Percentiles rank a stretch among this genome's conserved stretches.
Evolutionary conservation across 2,113 vertebrate species (phyloP).

Genomic region (Menura novaehollandiae): DNA sequence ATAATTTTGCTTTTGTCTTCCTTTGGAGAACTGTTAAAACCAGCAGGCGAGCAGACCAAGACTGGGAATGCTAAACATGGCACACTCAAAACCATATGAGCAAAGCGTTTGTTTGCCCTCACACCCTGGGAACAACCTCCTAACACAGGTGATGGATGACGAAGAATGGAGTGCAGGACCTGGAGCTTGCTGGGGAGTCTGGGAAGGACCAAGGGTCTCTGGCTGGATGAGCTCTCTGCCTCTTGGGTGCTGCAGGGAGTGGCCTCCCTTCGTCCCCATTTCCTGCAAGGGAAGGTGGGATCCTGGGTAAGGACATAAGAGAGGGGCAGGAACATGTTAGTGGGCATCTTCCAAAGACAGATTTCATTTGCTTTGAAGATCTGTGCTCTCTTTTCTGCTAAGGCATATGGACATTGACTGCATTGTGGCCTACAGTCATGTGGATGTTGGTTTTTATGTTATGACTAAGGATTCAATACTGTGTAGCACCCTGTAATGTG

Average conservation of each 20-base stretch:
- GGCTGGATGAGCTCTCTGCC: background rate
- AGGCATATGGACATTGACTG: background rate
- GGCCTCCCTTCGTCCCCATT: background rate
- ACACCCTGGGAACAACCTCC: background rate
- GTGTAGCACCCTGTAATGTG: background rate
- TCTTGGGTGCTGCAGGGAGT: background rate
- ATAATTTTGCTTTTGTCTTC: background rate
- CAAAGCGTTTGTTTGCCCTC: background rate
- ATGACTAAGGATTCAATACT: background rate
- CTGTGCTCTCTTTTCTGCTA: background rate
- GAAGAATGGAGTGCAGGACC: background rate
- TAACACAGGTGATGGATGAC: background rate
- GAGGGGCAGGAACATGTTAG: background rate
- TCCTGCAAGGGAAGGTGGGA: background rate
- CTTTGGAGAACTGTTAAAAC: background rate
- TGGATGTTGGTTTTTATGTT: background rate
- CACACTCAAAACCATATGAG: background rate
- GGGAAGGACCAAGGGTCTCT: background rate
- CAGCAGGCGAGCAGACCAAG: background rate
- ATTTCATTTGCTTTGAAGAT: background rate
- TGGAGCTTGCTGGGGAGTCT: background rate
- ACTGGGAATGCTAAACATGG: background rate
- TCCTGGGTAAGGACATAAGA: background rate
- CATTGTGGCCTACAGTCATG: background rate
- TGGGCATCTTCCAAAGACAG: background rate